A percentile compares a stretch with the other conserved stretches of the same genome.
These are phyloP conservation scores for Ivindomyrus marchei DNA, from an alignment of 2,113 vertebrate species.

Conservation along the genomic window DNA sequence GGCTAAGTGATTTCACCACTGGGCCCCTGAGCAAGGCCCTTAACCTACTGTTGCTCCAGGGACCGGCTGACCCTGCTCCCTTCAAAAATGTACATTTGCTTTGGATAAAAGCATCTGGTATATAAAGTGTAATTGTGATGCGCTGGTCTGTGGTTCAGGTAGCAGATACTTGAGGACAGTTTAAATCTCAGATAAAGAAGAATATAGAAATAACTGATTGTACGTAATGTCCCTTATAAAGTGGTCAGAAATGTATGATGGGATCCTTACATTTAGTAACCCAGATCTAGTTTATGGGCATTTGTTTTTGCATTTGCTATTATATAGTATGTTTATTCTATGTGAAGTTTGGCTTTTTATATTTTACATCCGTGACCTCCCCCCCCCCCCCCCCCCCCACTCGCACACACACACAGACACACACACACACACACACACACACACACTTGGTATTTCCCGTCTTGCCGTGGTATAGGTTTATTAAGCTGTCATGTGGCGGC, in stretches of 20 bases:
- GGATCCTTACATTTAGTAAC: background rate
- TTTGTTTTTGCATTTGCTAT: background rate
- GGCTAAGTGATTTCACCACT: background rate
- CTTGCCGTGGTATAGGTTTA: background rate
- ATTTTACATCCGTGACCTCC: background rate
- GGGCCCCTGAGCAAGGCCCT: background rate
- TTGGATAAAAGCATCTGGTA: background rate
- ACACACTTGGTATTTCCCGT: background rate
- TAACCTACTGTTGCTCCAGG: background rate
- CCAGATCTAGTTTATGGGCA: background rate
- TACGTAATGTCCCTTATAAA: background rate
- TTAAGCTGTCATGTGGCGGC: slow-evolving; percentile 17
- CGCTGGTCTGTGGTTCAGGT: background rate
- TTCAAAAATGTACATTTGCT: background rate
- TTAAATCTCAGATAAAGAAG: background rate
- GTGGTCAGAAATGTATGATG: background rate
- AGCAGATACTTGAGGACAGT: background rate
- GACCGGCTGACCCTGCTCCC: background rate
- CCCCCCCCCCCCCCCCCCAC: background rate
- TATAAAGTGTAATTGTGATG: background rate
- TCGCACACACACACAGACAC: too few species aligned
- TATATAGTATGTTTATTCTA: background rate
- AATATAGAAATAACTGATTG: background rate
- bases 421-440: too few species aligned
- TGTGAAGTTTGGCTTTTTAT: background rate